These are phyloP conservation scores for Platycheirus albimanus DNA, from an alignment of 2,888 invertebrate genomes.

Conservation along the genomic window DNA sequence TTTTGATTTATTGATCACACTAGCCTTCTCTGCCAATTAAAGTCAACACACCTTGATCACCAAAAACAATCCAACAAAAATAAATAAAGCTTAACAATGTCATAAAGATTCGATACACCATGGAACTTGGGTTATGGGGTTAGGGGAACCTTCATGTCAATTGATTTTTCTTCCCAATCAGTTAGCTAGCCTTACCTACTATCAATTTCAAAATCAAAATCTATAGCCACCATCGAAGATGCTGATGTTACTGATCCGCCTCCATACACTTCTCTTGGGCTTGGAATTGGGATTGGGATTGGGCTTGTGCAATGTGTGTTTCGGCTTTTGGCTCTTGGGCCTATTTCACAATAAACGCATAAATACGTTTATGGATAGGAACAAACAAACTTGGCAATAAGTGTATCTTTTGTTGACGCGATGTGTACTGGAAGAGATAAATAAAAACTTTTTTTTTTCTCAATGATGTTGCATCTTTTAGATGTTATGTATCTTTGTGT, in stretches of 20 bases:
- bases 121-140: too few species aligned
- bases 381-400: slow-evolving; percentile 35
- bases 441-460: slow-evolving; percentile 13
- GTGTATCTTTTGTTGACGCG: slow-evolving; percentile 18
- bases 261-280: slow-evolving; percentile 4
- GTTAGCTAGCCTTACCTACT: slow-evolving; percentile 26
- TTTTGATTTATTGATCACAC: slow-evolving; percentile 20
- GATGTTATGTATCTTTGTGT: too few species aligned
- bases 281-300: not conserved
- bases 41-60: slow-evolving; percentile 32
- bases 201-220: slow-evolving; percentile 71
- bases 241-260: slow-evolving; percentile 7
- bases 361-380: not conserved
- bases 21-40: slow-evolving; percentile 25
- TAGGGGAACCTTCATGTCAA: slow-evolving; percentile 37
- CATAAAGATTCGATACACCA: slow-evolving; percentile 25
- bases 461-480: slow-evolving; percentile 24
- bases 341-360: slow-evolving; percentile 22
- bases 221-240: slow-evolving; percentile 12
- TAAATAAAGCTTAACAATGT: slow-evolving; percentile 22
- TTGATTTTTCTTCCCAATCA: slow-evolving; percentile 61
- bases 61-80: slow-evolving; percentile 11
- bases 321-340: slow-evolving; percentile 4
- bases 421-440: slow-evolving; percentile 14
- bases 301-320: slow-evolving; percentile 21